A percentile compares a stretch with the other conserved stretches of the same genome.
phyloP scores from a whole-genome alignment of 2,888 invertebrate species.

The Megamerina dolium region DNA sequence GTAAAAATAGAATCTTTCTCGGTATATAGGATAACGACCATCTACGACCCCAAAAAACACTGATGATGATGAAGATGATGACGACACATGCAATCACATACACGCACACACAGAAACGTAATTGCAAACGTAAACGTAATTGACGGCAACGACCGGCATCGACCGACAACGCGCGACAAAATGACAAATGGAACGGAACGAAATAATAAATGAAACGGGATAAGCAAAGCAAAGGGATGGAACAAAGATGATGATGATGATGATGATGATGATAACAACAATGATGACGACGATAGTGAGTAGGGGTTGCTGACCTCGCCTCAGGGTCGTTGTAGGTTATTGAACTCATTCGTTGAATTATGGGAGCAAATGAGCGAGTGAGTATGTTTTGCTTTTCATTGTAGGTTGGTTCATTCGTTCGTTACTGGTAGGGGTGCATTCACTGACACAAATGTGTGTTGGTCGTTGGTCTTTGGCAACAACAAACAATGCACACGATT shows the following conservation, averaged over 20 bases:
- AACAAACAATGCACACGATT: constrained; percentile 7
- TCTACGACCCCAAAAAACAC: constrained; percentile 37
- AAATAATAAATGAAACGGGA: no score
- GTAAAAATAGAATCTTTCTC: constrained; percentile 41
- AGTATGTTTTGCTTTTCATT: constrained; percentile 1
- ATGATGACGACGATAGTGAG: constrained; percentile 18
- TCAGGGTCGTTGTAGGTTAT: constrained; percentile 50
- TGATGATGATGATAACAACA: constrained; percentile 17
- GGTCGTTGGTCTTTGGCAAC: constrained; percentile 34
- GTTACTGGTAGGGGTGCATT: constrained; percentile 1
- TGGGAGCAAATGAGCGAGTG: not conserved
- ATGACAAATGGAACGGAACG: not conserved
- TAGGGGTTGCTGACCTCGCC: constrained; percentile 51
- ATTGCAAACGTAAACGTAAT: constrained; percentile 5
- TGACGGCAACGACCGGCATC: constrained; percentile 8
- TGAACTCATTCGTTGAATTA: constrained; percentile 33
- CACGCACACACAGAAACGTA: not conserved
- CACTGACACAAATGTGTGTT: constrained; percentile 35
- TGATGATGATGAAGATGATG: not conserved
- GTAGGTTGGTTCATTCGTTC: constrained; percentile 1
- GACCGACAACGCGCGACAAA: not conserved
- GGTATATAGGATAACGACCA: constrained; percentile 47
- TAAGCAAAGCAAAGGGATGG: no score
- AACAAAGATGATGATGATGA: constrained; percentile 11
- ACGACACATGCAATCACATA: not conserved